Evolutionary conservation across 2,797 vertebrate species (phyloP).

Genomic region (Amniataba percoides): DNA sequence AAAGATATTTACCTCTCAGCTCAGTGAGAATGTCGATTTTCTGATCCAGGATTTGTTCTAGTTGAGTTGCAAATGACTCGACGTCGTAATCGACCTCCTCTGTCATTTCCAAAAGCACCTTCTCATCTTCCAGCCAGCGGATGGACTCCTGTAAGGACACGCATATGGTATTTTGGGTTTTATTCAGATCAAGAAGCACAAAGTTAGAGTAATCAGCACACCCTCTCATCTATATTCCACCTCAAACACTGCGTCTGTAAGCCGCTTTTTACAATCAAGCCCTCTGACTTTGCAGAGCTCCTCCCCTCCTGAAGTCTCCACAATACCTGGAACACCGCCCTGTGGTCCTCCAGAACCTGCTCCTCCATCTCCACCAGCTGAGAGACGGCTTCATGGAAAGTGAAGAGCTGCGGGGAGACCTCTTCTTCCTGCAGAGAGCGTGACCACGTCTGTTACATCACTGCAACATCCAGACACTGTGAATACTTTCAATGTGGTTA

Average conservation of each 20-base stretch:
- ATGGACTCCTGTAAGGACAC: constrained; percentile 91
- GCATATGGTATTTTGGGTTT: neutral
- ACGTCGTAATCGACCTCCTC: constrained; percentile 99
- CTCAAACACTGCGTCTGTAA: too few relatives aligned
- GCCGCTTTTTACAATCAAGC: too few relatives aligned
- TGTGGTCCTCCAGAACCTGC: constrained; percentile 97
- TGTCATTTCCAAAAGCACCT: constrained; percentile 95
- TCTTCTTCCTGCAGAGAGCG: constrained; percentile 91
- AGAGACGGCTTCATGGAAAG: constrained; percentile 96
- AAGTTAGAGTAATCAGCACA: too few relatives aligned
- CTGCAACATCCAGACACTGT: neutral
- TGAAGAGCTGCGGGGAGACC: constrained; percentile 96
- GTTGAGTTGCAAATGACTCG: constrained; percentile 93
- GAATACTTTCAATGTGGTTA: too few relatives aligned
- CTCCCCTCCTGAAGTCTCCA: neutral
- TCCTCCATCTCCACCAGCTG: constrained; percentile 99
- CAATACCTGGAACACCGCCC: constrained; percentile 94
- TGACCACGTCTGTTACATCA: neutral
- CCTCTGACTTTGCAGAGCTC: too few relatives aligned
- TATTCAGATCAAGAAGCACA: too few relatives aligned
- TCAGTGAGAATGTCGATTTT: constrained; percentile 95
- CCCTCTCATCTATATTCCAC: too few relatives aligned
- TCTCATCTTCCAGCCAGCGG: constrained; percentile 96
- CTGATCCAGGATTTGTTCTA: constrained; percentile 96
- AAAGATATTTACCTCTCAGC: constrained; percentile 88